phyloP scores from a whole-genome alignment of 1,140 invertebrate genomes.

The Metaphire vulgaris region DNA sequence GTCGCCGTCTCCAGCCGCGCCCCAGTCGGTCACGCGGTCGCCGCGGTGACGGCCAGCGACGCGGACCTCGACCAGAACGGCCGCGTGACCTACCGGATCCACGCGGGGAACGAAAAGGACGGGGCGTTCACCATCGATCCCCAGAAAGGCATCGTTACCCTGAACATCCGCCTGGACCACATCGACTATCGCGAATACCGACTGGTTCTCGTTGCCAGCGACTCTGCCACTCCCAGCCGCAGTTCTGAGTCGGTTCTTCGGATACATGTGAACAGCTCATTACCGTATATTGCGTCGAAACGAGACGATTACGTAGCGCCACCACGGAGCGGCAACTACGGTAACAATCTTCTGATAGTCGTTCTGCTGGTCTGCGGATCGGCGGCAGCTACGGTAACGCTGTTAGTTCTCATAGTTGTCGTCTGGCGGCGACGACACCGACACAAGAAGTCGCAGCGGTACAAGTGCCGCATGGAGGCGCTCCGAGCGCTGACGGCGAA shows the following conservation, averaged over 20 bases:
- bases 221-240: neutral
- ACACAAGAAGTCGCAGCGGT: neutral
- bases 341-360: neutral
- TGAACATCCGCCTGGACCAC: neutral
- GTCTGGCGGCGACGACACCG: neutral
- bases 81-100: conserved; percentile 54
- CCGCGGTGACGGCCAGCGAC: conserved; percentile 63
- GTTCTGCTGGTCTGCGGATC: neutral
- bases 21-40: conserved; percentile 18
- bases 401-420: neutral
- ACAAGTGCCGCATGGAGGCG: neutral
- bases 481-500: neutral
- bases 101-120: neutral
- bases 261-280: neutral
- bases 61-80: conserved; percentile 85
- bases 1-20: conserved; percentile 7
- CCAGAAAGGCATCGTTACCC: neutral
- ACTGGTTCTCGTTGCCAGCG: neutral
- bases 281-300: neutral
- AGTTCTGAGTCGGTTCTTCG: neutral
- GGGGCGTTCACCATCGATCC: neutral
- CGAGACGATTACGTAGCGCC: neutral
- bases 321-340: too few species aligned
- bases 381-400: neutral
- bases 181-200: neutral